Conservation (phyloP, 2,113 vertebrate species). For the Pithys albifrons region DNA sequence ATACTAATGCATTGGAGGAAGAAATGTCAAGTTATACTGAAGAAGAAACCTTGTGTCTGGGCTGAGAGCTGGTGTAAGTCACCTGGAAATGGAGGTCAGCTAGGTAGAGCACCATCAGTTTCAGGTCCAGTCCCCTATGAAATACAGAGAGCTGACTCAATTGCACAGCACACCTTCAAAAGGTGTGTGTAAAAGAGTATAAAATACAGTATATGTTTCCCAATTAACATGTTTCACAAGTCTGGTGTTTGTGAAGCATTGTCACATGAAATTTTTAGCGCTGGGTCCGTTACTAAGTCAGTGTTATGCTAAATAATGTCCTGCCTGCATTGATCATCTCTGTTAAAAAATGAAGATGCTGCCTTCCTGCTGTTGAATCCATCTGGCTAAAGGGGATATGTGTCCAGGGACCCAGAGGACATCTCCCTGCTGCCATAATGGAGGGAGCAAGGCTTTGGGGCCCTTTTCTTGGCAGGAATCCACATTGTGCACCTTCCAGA, state of each 20-base stretch:
- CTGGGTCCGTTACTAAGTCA: neutral
- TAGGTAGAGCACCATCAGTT: neutral
- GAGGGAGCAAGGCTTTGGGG: neutral
- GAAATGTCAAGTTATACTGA: neutral
- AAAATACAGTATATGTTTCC: neutral
- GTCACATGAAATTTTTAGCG: neutral
- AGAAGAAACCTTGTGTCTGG: neutral
- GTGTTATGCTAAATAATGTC: neutral
- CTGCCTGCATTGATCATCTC: neutral
- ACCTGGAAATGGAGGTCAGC: neutral
- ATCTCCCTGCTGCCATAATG: fast-evolving
- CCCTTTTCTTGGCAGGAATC: neutral
- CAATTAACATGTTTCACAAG: neutral
- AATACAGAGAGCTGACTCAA: neutral
- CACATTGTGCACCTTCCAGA: fast-evolving
- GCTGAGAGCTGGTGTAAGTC: neutral
- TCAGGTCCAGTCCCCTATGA: neutral
- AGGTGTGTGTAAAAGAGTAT: neutral
- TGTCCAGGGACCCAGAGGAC: neutral
- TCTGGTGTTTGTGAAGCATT: neutral
- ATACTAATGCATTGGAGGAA: neutral
- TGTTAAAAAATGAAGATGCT: neutral
- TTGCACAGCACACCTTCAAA: neutral
- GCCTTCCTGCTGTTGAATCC: neutral
- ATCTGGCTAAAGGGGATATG: fast-evolving